phyloP scores from a whole-genome alignment of 2,797 vertebrate species.

The Cyclopterus lumpus region DNA sequence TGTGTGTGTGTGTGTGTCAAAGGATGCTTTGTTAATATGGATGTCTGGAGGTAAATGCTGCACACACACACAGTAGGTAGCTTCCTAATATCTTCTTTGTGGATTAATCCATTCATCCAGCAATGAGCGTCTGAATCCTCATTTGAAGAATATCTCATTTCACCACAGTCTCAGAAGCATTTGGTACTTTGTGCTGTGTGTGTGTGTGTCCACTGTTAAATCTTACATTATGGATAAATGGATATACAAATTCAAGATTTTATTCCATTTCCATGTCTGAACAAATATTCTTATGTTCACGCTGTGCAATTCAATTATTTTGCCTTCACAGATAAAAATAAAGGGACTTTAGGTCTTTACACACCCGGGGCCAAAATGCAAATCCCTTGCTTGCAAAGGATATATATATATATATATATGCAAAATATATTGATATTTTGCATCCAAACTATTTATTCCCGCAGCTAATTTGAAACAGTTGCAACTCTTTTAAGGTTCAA shows the following conservation, averaged over 20 bases:
- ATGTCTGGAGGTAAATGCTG: conserved; percentile 2
- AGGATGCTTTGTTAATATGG: conserved; percentile 28
- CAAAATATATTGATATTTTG: no score
- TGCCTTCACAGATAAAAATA: not conserved
- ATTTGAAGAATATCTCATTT: conserved; percentile 24
- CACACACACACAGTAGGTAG: not conserved
- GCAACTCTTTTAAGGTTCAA: no score
- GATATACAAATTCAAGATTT: not conserved
- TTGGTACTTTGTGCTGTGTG: no score
- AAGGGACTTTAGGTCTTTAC: not conserved
- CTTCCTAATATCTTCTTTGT: not conserved
- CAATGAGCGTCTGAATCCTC: conserved; percentile 18
- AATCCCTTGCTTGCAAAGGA: no score
- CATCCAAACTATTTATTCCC: no score
- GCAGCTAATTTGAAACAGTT: no score
- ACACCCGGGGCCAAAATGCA: not conserved
- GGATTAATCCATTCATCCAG: conserved; percentile 15
- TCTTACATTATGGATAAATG: not conserved
- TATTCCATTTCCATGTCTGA: not conserved
- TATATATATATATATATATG: no score
- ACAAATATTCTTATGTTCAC: not conserved
- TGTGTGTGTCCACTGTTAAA: no score
- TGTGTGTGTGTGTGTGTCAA: not conserved
- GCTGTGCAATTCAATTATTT: no score
- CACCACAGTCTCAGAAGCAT: not conserved